A percentile compares a stretch with the other conserved stretches of the same genome.
Evolutionary conservation across 1,140 invertebrate genomes (phyloP).

Genomic region (Nebria ingens): DNA sequence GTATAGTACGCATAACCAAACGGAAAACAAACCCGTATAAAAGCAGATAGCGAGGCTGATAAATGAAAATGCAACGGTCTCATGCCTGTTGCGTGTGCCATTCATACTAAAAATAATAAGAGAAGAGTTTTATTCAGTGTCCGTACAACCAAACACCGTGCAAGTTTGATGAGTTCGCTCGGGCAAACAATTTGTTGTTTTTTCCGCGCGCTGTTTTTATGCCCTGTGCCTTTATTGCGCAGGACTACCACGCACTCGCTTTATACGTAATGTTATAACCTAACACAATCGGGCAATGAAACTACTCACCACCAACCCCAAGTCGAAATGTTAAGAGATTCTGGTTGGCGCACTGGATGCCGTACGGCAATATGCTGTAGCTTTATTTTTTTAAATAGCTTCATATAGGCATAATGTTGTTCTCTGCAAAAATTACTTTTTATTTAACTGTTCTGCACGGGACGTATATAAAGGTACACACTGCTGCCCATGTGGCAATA

Average conservation of each 20-base stretch:
- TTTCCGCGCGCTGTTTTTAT: slow-evolving; percentile 2
- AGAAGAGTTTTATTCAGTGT: neutral
- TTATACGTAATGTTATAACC: slow-evolving; percentile 3
- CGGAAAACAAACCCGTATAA: neutral
- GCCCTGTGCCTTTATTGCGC: neutral
- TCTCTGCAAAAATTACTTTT: slow-evolving; percentile 7
- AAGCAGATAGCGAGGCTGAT: neutral
- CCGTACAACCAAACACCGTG: neutral
- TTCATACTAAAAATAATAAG: slow-evolving; percentile 1
- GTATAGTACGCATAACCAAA: slow-evolving; percentile 1
- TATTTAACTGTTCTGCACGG: neutral
- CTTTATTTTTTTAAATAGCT: slow-evolving; percentile 10
- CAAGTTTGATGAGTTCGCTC: neutral
- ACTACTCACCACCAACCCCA: neutral
- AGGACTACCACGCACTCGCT: slow-evolving; percentile 1
- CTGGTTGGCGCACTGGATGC: neutral
- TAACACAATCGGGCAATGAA: neutral
- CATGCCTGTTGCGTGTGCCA: neutral
- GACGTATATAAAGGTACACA: neutral
- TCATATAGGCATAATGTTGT: slow-evolving; percentile 9
- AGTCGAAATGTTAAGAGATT: neutral
- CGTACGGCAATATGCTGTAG: neutral
- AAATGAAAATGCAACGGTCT: slow-evolving; percentile 1
- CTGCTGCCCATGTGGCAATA: neutral
- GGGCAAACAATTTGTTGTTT: slow-evolving; percentile 1